Evolutionary conservation across 2,888 invertebrate genomes (phyloP).

Genomic region (Polydrusus tereticollis): DNA sequence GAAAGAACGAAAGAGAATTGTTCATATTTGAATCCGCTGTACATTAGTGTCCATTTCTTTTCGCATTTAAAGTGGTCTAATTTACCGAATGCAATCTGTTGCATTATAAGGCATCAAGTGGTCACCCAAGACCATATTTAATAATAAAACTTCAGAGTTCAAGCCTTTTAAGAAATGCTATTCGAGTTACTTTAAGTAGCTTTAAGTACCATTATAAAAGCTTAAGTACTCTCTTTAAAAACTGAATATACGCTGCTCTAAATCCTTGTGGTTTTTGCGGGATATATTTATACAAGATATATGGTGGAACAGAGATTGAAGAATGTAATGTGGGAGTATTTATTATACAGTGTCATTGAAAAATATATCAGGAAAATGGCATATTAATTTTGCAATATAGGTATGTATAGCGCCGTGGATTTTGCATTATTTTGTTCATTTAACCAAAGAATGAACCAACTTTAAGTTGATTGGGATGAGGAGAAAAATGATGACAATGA

Average conservation of each 20-base stretch:
- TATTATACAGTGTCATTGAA: too few species aligned
- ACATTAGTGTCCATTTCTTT: constrained; percentile 3
- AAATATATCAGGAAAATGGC: too few species aligned
- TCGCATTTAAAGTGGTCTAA: constrained; percentile 10
- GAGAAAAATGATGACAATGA: too few species aligned
- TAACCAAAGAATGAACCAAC: too few species aligned
- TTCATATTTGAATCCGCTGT: neutral
- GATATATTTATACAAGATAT: neutral
- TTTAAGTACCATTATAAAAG: constrained; percentile 12
- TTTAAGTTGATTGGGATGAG: too few species aligned
- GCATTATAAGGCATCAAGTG: constrained; percentile 40
- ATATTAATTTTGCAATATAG: too few species aligned
- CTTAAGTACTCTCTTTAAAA: constrained; percentile 2
- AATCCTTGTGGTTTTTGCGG: neutral
- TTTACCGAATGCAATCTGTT: constrained; percentile 38
- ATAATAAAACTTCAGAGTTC: constrained; percentile 28
- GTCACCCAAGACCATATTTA: constrained; percentile 27
- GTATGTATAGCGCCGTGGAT: too few species aligned
- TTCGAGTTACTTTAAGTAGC: constrained; percentile 24
- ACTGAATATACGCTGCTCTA: neutral
- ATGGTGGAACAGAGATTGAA: neutral
- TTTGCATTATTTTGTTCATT: too few species aligned
- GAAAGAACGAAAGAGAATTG: neutral
- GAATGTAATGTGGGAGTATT: neutral
- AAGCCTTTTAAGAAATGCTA: constrained; percentile 31